Evolutionary conservation across 2,888 invertebrate species (phyloP), one percentile per base, ranked within the genome.

Genomic region (Dichetophora obliterata): DNA sequence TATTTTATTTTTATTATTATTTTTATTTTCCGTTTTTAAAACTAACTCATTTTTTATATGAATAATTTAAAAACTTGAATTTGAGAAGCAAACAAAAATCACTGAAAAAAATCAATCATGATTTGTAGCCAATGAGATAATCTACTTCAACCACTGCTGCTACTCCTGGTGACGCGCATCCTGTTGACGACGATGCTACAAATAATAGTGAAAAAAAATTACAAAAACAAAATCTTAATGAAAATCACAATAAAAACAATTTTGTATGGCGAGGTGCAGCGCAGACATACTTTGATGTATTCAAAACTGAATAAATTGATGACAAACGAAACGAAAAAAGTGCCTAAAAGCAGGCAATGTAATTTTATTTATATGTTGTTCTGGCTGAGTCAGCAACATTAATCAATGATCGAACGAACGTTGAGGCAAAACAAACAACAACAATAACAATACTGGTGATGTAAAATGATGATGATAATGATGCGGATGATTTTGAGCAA

Each of bases 61-160:
- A 54, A 54, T 19, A 54, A n/a, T 54, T 54, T 54, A 19, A 52
- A 57, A 65, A 75, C 22, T 48, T 14, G 80, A 77, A 80, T 59
- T 75, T 69, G 37, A 59, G 24, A 16, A 76, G 72, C 27, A 75
- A 73, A 69, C 19, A 31, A 73, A 81, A 81, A 81, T 79, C 81
- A 84, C 82, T 81, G 81, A 83, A 80, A 74, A 79, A 82, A 75
- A 73, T 77, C 77, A 75, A 77, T 76, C 77, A 74, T 77, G 78
- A 82, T 81, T 83, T 83, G 83, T 85, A 87, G 87, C 87, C 87
- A 86, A 87, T 87, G 87, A 88, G 83, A 84, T 88, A 88, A 86
- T 87, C 84, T 88, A 88, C 87, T 87, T 85, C 87, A 84, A 84
- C 87, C 83, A 87, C 86, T 84, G 86, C 88, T 88, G 88, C 86